Evolutionary conservation across 35 echinoderm and acorn worm species (phyloP), one percentile per base, ranked within the genome.

Genomic region (Holothuria glaberrima): DNA sequence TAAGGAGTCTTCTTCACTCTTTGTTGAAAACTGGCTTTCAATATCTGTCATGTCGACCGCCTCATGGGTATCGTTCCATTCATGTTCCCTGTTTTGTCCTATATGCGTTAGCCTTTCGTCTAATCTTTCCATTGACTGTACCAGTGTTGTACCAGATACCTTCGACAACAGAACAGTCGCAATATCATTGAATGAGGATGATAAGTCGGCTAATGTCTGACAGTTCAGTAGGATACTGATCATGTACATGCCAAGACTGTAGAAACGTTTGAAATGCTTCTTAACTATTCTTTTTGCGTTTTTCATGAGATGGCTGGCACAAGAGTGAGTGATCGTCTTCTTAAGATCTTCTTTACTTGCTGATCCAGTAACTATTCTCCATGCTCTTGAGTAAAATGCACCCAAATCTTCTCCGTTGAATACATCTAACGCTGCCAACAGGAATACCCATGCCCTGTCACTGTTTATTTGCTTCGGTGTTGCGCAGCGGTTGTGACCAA

Each of bases 391-490:
- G n/a, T n/a, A n/a, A n/a, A n/a, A n/a, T n/a, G n/a, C n/a, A n/a
- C n/a, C n/a, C n/a, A n/a, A n/a, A n/a, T n/a, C n/a, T n/a, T n/a
- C n/a, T n/a, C n/a, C n/a, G n/a, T n/a, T n/a, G n/a, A n/a, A n/a
- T n/a, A n/a, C n/a, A n/a, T n/a, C n/a, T n/a, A n/a, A n/a, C n/a
- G n/a, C n/a, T n/a, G n/a, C n/a, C n/a, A n/a, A n/a, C n/a, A n/a
- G n/a, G n/a, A n/a, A n/a, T n/a, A n/a, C n/a, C n/a, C n/a, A n/a
- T n/a, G n/a, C 68, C 25, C 68, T 26, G 28, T 73, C 86, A 41
- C 65, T 88, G 67, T 88, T 88, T 21, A 88, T 88, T 74, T 88
- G 86, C 36, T 30, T 68, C 46, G 86, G 86, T 21, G 6, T 13
- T 21, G 41, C 9, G 21, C 36, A 56, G 27, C 48, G 20, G 5